A percentile compares a stretch with the other conserved stretches of the same genome.
Conservation (phyloP, 1,140 invertebrate species). For the Steinernema khuongi region DNA sequence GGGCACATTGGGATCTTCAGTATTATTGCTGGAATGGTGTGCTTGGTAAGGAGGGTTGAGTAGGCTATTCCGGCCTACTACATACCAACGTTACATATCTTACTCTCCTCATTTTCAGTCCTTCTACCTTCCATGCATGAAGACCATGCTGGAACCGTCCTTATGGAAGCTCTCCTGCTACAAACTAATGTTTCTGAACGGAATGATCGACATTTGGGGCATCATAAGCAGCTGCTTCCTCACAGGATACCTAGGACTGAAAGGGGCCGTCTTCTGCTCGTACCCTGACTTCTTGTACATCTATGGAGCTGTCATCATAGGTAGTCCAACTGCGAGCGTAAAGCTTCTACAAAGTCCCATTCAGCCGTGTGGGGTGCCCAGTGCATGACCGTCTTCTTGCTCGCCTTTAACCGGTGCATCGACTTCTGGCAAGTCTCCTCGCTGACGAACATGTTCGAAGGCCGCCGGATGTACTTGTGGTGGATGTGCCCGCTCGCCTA, state of each 20-base stretch:
- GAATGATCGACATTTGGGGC: background rate
- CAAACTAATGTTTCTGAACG: conserved; percentile 6
- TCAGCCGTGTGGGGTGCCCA: background rate
- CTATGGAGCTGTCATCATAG: background rate
- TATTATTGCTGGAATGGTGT: background rate
- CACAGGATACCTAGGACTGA: background rate
- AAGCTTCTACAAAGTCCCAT: too few species aligned
- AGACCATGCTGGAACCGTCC: background rate
- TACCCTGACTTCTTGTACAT: background rate
- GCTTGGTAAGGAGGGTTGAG: background rate
- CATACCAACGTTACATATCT: too few species aligned
- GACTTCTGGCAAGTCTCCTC: background rate
- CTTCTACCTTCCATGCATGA: background rate
- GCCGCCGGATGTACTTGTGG: background rate
- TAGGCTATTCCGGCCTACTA: background rate
- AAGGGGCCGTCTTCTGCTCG: background rate
- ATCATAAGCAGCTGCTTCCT: background rate
- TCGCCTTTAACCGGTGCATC: conserved; percentile 1
- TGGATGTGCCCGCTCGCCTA: background rate
- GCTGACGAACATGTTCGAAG: background rate
- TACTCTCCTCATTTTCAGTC: background rate
- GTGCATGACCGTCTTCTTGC: conserved; percentile 5
- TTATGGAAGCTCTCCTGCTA: background rate
- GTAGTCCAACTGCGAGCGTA: too few species aligned
- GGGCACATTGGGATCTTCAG: background rate